Percentiles rank a stretch among this genome's conserved stretches.
phyloP scores from a whole-genome alignment of 2,113 vertebrate species.

The Chaetodon trifascialis region DNA sequence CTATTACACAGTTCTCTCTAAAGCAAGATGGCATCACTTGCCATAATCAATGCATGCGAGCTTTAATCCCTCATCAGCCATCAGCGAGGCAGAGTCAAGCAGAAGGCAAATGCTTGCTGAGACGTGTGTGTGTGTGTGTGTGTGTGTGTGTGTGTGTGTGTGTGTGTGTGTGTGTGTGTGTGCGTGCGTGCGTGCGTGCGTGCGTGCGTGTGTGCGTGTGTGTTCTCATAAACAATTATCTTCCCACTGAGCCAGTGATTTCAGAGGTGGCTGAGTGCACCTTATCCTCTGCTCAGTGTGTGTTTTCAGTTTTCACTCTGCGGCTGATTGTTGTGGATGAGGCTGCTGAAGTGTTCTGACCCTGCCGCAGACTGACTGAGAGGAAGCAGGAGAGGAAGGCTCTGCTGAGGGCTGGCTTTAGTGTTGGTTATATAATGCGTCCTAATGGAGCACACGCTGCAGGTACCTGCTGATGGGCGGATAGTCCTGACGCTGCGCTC shows the following conservation, averaged over 20 bases:
- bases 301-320: conserved; percentile 16
- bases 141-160: background rate
- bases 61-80: conserved; percentile 20
- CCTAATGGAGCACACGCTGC: conserved; percentile 21
- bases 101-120: conserved; percentile 14
- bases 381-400: conserved; percentile 5
- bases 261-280: conserved; percentile 28
- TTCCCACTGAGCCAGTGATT: conserved; percentile 37
- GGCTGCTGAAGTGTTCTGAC: conserved; percentile 22
- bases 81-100: background rate
- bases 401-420: conserved; percentile 33
- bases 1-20: background rate
- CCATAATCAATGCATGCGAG: background rate
- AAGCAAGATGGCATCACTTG: background rate
- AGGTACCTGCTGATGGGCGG: conserved; percentile 23
- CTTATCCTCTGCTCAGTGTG: background rate
- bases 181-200: no score
- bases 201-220: background rate
- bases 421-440: conserved; percentile 39
- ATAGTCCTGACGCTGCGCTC: conserved; percentile 34
- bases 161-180: background rate
- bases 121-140: background rate
- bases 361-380: conserved; percentile 1
- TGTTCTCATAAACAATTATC: conserved; percentile 13
- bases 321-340: conserved; percentile 15